Percentiles rank a stretch among this genome's conserved stretches.
Evolutionary conservation across 2,113 vertebrate genomes (phyloP).

Genomic region (Otus sunia): DNA sequence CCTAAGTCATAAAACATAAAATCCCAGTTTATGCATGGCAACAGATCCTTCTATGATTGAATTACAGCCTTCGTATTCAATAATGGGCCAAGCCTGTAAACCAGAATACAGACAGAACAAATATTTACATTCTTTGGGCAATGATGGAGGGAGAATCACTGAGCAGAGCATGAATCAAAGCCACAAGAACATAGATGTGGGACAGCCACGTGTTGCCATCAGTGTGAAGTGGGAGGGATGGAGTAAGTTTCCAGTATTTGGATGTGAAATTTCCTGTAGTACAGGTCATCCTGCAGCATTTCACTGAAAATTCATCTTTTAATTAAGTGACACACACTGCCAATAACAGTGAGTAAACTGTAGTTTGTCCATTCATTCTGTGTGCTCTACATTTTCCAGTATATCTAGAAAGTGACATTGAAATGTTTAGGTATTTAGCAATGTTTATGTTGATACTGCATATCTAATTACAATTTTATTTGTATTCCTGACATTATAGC

Average conservation of each 20-base stretch:
- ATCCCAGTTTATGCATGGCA: slow-evolving; percentile 42
- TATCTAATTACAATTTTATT: not conserved
- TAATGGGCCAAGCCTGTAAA: slow-evolving; percentile 56
- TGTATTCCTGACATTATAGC: not conserved
- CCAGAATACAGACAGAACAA: slow-evolving; percentile 73
- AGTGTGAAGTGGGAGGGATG: slow-evolving; percentile 51
- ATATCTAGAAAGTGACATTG: not conserved
- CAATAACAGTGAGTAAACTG: not conserved
- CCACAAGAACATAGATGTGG: slow-evolving; percentile 67
- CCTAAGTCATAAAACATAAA: slow-evolving; percentile 61
- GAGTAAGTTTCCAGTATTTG: slow-evolving; percentile 56
- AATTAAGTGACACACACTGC: not conserved
- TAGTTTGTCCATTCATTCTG: not conserved
- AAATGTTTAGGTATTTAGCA: not conserved
- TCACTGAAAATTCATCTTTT: not conserved
- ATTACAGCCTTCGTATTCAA: slow-evolving; percentile 48
- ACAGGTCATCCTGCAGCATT: slow-evolving; percentile 33
- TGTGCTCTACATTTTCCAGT: not conserved
- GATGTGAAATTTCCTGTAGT: slow-evolving; percentile 39
- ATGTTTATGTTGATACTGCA: not conserved
- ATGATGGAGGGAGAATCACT: slow-evolving; percentile 44
- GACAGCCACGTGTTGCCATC: slow-evolving; percentile 21
- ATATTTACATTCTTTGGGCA: slow-evolving; percentile 70
- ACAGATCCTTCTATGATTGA: slow-evolving; percentile 25
- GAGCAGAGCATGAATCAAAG: slow-evolving; percentile 58